Conservation (phyloP, 2,113 vertebrate species). For the Chrysemys picta region DNA sequence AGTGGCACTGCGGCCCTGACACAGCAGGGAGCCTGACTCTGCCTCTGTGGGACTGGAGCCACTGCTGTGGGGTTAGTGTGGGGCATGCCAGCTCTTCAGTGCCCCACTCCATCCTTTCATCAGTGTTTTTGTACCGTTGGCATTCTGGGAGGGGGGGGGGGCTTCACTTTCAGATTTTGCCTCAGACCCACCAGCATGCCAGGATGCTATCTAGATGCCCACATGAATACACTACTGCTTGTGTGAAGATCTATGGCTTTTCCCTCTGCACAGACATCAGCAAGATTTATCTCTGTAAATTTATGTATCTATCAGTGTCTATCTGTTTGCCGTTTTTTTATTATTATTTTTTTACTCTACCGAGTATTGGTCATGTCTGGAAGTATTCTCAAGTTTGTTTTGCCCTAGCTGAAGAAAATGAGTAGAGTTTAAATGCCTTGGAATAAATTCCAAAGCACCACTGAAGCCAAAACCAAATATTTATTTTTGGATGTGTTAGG, state of each 20-base stretch:
- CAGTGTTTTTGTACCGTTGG: neutral
- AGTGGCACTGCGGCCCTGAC: neutral
- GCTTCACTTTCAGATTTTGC: neutral
- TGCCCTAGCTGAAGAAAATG: neutral
- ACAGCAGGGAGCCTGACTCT: neutral
- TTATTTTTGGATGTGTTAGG: neutral
- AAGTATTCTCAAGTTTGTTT: conserved; percentile 28
- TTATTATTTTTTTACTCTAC: neutral
- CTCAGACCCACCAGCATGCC: neutral
- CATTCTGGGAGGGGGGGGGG: neutral
- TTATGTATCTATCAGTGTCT: neutral
- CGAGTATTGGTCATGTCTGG: neutral
- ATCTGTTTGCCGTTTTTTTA: neutral
- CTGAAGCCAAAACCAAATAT: neutral
- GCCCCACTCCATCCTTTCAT: neutral
- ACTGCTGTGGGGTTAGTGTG: neutral
- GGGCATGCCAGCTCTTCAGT: neutral
- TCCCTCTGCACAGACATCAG: neutral
- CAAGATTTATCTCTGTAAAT: neutral
- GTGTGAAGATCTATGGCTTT: neutral
- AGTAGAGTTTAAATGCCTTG: neutral
- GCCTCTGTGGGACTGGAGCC: too few species aligned
- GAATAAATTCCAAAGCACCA: neutral
- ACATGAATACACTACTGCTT: neutral
- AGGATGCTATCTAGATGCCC: neutral